Evolutionary conservation across 1,140 invertebrate species (phyloP), one percentile per base, ranked within the genome.

Genomic region (Aphidius gifuensis): DNA sequence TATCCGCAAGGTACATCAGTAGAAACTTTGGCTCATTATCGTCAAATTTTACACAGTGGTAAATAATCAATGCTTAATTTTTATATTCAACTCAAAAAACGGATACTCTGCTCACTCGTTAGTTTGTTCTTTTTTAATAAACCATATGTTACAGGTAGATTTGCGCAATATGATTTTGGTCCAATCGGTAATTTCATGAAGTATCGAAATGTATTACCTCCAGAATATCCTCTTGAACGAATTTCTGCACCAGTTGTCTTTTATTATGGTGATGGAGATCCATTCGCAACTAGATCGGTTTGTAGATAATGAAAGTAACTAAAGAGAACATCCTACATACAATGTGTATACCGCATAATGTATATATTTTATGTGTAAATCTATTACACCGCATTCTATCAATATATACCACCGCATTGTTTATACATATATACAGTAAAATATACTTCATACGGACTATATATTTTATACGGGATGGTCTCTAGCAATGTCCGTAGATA

Each of bases 181-280:
- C 58, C 62, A 45, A 65, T 64, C 8, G 49, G 53, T 6, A 87
- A 87, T 70, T 72, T 82, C 58, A 58, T 69, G 9, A 58, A 74
- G 6, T 87, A 87, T 64, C 77, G 77, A 8, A 76, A 73, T 39
- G 51, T 71, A 2, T 71, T 66, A 45, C 85, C 86, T 7, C 86
- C 86, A 1, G 71, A 74, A 2, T 89, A 88, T 66, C 80, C 86
- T 65, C 68, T 88, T n/a, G 76, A 76, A 3, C 84, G 83, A 64
- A 84, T 92, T 11, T 85, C 81, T 3, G 82, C 84, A 9, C 89
- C 89, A n/a, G 82, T 86, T 3, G 81, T 84, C 54, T 73, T 90
- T 3, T 83, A 88, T 67, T 88, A 87, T 70, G 84, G 83, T 7
- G 64, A 76, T 7, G 84, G 85, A 55, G 89, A 91, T 73, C 75